phyloP scores from a whole-genome alignment of 2,797 vertebrate genomes.

The Pterois miles region DNA sequence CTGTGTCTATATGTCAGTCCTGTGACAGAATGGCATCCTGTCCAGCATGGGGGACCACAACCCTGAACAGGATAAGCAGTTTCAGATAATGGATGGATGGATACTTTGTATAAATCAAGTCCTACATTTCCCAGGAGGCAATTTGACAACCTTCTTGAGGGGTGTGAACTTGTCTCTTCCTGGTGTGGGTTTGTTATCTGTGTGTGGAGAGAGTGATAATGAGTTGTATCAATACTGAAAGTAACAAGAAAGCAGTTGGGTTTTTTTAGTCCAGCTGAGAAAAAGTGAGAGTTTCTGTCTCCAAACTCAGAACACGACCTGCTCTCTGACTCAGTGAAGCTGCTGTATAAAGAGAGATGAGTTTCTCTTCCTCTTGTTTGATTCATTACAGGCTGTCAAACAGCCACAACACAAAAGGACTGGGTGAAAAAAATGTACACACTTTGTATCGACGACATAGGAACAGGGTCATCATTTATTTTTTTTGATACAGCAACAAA shows the following conservation, averaged over 20 bases:
- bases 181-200: neutral
- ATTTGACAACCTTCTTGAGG: rapidly evolving
- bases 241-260: neutral
- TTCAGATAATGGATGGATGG: too few species aligned
- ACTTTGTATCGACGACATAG: neutral
- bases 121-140: neutral
- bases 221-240: neutral
- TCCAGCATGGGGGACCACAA: too few species aligned
- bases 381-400: neutral
- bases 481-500: too few species aligned
- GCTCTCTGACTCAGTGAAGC: neutral
- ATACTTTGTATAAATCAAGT: neutral
- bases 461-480: neutral
- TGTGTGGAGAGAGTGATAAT: neutral
- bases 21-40: too few species aligned
- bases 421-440: neutral
- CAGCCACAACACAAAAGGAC: neutral
- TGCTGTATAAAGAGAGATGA: neutral
- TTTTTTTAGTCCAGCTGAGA: neutral
- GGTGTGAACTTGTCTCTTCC: neutral
- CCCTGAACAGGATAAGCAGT: too few species aligned
- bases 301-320: neutral
- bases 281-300: constrained; percentile 11
- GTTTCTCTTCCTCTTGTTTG: constrained; percentile 20
- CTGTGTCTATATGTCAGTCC: too few species aligned